These are phyloP conservation scores for Trypoxylus dichotomus DNA, from an alignment of 1,140 invertebrate genomes.

Conservation along the genomic window DNA sequence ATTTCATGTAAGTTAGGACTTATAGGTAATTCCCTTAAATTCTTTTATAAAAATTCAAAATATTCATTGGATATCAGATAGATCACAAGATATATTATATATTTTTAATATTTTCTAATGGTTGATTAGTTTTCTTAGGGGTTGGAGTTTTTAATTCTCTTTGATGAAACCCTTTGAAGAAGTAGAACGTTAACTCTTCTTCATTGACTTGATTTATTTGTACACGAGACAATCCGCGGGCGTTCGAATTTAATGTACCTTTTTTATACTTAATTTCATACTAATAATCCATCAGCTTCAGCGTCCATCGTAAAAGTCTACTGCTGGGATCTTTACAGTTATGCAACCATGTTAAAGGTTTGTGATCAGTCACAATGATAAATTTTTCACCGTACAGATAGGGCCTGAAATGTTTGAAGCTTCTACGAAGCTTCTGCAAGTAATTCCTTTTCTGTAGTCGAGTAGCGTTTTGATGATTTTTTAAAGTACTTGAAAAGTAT, in stretches of 20 bases:
- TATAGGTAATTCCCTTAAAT: too few species aligned
- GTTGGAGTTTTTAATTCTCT: background rate
- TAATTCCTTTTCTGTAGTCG: constrained; percentile 49
- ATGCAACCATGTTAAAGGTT: constrained; percentile 34
- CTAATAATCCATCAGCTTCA: constrained; percentile 18
- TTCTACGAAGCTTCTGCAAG: constrained; percentile 39
- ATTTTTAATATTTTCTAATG: too few species aligned
- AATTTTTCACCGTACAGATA: constrained; percentile 49
- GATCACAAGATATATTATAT: too few species aligned
- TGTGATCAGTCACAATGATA: constrained; percentile 47
- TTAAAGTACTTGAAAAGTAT: constrained; percentile 13
- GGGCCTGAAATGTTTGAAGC: constrained; percentile 51
- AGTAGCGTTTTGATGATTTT: constrained; percentile 40
- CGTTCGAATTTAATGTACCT: constrained; percentile 27
- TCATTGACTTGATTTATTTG: background rate
- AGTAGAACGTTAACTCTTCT: constrained; percentile 9
- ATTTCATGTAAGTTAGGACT: too few species aligned
- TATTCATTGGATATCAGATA: too few species aligned
- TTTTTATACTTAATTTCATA: constrained; percentile 15
- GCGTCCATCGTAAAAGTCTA: background rate
- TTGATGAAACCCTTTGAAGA: constrained; percentile 22
- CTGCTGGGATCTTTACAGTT: background rate
- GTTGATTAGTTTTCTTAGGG: too few species aligned
- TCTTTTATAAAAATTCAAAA: too few species aligned
- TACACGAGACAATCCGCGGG: background rate